These are phyloP conservation scores for Polydrusus pterygomalis DNA, from an alignment of 2,888 invertebrate species.

Conservation along the genomic window DNA sequence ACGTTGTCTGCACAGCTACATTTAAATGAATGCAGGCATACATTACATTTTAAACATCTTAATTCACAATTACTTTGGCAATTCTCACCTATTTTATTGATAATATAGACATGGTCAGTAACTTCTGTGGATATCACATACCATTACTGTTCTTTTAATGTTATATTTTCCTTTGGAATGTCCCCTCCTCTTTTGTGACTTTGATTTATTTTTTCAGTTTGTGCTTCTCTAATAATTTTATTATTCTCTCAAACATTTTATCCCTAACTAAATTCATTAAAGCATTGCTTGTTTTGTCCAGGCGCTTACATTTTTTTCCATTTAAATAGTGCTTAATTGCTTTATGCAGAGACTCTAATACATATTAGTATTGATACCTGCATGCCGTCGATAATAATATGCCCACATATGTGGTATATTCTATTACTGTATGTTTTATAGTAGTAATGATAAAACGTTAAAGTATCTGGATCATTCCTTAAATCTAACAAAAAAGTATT, in stretches of 20 bases:
- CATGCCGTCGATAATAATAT: neutral
- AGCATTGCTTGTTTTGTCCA: neutral
- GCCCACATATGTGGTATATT: slow-evolving; percentile 7
- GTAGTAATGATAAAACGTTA: neutral
- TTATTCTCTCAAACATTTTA: slow-evolving; percentile 4
- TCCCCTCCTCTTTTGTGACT: neutral
- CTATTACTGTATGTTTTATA: neutral
- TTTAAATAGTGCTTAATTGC: slow-evolving; percentile 1
- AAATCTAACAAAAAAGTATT: neutral
- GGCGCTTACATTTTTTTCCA: slow-evolving; percentile 3
- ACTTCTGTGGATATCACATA: neutral
- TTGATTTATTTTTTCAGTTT: neutral
- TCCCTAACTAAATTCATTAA: neutral
- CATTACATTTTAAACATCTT: slow-evolving; percentile 5
- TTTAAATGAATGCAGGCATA: neutral
- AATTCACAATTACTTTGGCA: neutral
- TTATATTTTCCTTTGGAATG: neutral
- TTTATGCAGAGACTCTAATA: neutral
- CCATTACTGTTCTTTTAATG: neutral
- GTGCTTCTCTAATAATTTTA: slow-evolving; percentile 2
- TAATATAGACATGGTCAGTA: neutral
- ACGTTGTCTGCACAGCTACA: neutral
- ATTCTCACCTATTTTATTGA: neutral
- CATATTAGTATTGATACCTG: too few species aligned
- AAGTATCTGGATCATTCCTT: neutral